phyloP scores from a whole-genome alignment of 2,113 vertebrate genomes.

The Aspiorhynchus laticeps region DNA sequence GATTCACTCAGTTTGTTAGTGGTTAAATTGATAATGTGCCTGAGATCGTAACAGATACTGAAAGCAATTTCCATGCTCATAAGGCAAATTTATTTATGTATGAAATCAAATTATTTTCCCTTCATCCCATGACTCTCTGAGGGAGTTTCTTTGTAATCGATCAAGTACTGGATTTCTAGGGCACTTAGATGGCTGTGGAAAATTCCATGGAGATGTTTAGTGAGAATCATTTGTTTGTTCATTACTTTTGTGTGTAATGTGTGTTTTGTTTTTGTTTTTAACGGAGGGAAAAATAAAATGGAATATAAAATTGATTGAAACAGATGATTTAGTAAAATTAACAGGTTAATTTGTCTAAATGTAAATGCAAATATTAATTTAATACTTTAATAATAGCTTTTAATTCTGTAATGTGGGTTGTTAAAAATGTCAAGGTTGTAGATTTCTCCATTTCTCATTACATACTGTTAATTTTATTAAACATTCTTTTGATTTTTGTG shows the following conservation, averaged over 20 bases:
- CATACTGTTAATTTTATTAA: background rate
- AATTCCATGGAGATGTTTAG: background rate
- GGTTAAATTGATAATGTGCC: slow-evolving; percentile 29
- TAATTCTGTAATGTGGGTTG: background rate
- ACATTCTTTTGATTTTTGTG: slow-evolving; percentile 14
- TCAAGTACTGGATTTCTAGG: slow-evolving; percentile 18
- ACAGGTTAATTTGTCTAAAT: background rate
- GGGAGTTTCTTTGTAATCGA: slow-evolving; percentile 34
- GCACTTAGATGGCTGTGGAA: slow-evolving; percentile 25
- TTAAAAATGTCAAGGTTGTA: background rate
- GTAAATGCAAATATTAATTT: background rate
- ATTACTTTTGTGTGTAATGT: background rate
- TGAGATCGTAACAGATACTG: slow-evolving; percentile 7
- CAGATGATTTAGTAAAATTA: background rate
- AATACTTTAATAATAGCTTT: background rate
- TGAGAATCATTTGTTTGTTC: background rate
- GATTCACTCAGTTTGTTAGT: slow-evolving; percentile 19
- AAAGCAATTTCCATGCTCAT: slow-evolving; percentile 26
- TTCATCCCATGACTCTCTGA: slow-evolving; percentile 27
- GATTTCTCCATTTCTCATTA: background rate
- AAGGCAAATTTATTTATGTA: slow-evolving; percentile 29
- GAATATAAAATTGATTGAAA: background rate
- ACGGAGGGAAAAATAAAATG: background rate
- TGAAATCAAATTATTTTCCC: slow-evolving; percentile 25
- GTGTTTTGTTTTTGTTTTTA: background rate